A percentile compares a stretch with the other conserved stretches of the same genome.
phyloP scores from a whole-genome alignment of 2,113 vertebrate species.

The Neoarius graeffei region DNA sequence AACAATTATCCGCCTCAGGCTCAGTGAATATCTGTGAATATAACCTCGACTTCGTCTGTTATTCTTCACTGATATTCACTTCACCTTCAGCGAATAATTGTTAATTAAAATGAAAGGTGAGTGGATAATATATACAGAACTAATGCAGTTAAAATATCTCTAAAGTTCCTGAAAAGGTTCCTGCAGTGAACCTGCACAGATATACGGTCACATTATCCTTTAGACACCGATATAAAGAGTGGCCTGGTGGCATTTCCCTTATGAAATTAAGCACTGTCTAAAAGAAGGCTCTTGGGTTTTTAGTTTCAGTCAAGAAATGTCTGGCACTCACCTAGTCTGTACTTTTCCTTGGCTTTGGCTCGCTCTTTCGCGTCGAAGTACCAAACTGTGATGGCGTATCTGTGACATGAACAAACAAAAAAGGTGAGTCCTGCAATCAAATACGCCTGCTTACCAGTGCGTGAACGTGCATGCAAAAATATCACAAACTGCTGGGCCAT shows the following conservation, averaged over 20 bases:
- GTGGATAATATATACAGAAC: background rate
- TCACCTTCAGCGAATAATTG: too few species aligned
- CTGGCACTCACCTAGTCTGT: constrained; percentile 75
- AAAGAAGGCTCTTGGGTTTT: background rate
- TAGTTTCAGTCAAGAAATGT: background rate
- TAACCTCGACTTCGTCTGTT: too few species aligned
- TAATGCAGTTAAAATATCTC: background rate
- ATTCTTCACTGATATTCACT: too few species aligned
- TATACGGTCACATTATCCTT: background rate
- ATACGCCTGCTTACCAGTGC: background rate
- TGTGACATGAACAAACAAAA: constrained; percentile 54
- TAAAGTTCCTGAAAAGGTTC: background rate
- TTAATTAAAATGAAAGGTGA: background rate
- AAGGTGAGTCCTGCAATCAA: background rate
- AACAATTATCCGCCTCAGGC: too few species aligned
- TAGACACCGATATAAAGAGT: background rate
- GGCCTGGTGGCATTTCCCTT: background rate
- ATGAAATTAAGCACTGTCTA: background rate
- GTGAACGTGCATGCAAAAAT: background rate
- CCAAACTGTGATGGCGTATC: constrained; percentile 93
- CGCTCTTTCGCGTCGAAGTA: constrained; percentile 93
- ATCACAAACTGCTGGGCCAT: too few species aligned
- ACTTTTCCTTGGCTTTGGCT: constrained; percentile 86
- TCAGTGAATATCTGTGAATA: too few species aligned
- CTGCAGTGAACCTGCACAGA: background rate